Conservation (phyloP, 64 coral and sea anemone species). For the Stylophora pistillata region DNA sequence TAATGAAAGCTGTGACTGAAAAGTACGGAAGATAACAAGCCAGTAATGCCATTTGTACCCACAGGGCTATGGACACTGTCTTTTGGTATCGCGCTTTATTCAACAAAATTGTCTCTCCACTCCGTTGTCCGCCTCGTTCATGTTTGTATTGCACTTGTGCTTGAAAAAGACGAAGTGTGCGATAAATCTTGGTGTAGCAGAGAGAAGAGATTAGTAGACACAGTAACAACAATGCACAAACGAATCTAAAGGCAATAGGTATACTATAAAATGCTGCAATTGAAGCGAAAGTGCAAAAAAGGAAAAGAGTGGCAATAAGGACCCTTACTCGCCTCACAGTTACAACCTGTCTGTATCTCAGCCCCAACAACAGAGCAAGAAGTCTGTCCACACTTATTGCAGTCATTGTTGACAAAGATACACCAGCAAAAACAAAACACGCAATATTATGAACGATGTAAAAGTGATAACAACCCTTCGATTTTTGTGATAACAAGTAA, state of each 20-base stretch:
- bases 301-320: no score
- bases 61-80: background rate
- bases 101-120: background rate
- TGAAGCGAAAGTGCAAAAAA: no score
- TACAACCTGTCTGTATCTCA: no score
- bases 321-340: no score
- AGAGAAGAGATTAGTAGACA: background rate
- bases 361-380: no score
- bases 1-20: background rate
- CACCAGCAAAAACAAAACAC: no score
- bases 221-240: background rate
- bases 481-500: background rate
- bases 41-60: background rate
- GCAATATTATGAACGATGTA: no score
- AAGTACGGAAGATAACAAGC: background rate
- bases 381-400: no score
- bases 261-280: no score
- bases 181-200: background rate
- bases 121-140: background rate
- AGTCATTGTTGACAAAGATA: no score
- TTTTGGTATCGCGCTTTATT: background rate
- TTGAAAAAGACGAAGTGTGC: background rate
- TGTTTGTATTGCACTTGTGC: background rate
- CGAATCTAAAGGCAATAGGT: background rate
- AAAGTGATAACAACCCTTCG: no score